Base-by-base conservation (phyloP, 1,140 invertebrate species). In the Samia ricini region DNA sequence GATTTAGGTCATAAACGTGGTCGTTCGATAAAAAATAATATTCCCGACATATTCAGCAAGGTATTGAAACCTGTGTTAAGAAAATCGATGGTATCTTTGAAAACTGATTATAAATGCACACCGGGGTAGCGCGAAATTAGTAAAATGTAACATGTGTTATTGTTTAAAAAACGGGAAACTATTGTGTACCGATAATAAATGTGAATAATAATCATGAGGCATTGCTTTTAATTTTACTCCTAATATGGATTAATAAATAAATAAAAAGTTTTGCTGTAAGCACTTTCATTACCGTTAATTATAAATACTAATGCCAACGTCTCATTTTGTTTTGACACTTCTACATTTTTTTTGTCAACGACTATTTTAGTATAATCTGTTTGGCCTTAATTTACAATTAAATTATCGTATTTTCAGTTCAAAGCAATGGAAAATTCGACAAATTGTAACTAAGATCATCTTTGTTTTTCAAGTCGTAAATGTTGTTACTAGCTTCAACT, bases 141-240 rank as follows among this genome's bases (percentile, higher is more conserved):
- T 24, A 2, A 51, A 66, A 15, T 87, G 84, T 51, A 85, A 87
- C 58, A 72, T 61, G 2, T 87, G 82, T 42, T 83, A 73, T 58
- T 87, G 84, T 58, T 64, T 87, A 66, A 76, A 71, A 36, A 87
- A 85, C 58, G 70, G 68, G 2, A 87, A 87, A 69, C 49, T 73
- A 54, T 36, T 87, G 2, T 87, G 84, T 63, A 79, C 79, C 18
- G 64, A 74, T 24, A 77, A 77, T 19, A 68, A 65, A 29, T 85
- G 79, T 49, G 1, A 72, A 65, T 68, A 68, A 67, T 64, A 59
- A 29, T 54, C 48, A 51, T 0, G 33, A 42, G 18, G 19, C n/a
- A 48, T 4, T 42, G 20, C 61, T 54, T 4, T n/a, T 50, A 29
- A 57, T n/a, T 19, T 19, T 54, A 23, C 51, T 54, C 51, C 5